A percentile compares a stretch with the other conserved stretches of the same genome.
Conservation (phyloP, 2,888 invertebrate species). For the Apodemia arnacis region DNA sequence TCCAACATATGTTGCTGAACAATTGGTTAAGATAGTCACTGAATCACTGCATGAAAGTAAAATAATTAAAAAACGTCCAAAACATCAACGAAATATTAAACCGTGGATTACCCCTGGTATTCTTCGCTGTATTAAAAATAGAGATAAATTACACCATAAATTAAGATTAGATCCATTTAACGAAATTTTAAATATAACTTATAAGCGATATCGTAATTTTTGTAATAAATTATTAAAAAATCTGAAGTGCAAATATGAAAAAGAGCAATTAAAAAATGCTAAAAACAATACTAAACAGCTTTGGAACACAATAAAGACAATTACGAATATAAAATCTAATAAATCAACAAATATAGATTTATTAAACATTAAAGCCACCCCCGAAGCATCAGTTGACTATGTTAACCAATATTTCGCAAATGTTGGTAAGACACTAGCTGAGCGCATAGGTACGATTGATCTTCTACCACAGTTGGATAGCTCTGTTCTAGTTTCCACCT, state of each 20-base stretch:
- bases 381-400: neutral
- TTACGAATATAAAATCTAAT: too few relatives aligned
- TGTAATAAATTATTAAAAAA: conserved; percentile 11
- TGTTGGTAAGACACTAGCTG: neutral
- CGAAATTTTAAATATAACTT: neutral
- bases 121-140: neutral
- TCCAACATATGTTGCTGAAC: neutral
- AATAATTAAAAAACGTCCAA: neutral
- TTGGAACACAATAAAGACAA: neutral
- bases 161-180: neutral
- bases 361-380: neutral
- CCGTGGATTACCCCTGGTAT: neutral
- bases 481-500: too few relatives aligned
- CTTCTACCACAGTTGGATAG: too few relatives aligned
- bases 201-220: neutral
- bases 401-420: neutral
- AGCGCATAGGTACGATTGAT: too few relatives aligned
- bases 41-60: neutral
- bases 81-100: neutral
- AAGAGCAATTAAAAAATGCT: neutral
- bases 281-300: neutral
- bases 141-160: too few relatives aligned
- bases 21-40: neutral
- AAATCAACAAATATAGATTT: too few relatives aligned
- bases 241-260: neutral